phyloP scores from a whole-genome alignment of 2,888 invertebrate genomes.

The Tethea ocularis region DNA sequence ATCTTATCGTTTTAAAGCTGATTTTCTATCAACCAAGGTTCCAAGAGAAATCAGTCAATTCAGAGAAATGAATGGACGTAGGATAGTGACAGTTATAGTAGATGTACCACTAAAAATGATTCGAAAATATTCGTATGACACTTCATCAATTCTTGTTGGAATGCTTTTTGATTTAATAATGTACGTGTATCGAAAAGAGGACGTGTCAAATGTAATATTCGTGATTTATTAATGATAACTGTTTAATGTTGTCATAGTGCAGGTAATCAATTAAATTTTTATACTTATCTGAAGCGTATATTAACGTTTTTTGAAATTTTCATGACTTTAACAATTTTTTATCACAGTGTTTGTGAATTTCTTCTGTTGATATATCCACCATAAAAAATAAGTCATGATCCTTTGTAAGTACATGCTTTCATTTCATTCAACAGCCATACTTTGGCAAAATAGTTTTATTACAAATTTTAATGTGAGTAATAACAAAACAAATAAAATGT shows the following conservation, averaged over 20 bases:
- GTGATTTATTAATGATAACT: not conserved
- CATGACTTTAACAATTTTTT: not conserved
- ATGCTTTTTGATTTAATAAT: not conserved
- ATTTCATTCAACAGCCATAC: too few relatives aligned
- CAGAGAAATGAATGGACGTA: conserved; percentile 65
- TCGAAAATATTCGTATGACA: conserved; percentile 63
- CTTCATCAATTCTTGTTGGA: conserved; percentile 67
- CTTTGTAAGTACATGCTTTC: too few relatives aligned
- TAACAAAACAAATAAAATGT: not conserved
- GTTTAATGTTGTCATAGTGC: not conserved
- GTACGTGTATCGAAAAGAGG: not conserved
- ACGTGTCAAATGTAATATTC: too few relatives aligned
- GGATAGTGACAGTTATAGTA: conserved; percentile 69
- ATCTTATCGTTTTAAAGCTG: conserved; percentile 35
- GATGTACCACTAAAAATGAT: conserved; percentile 69
- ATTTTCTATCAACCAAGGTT: conserved; percentile 27
- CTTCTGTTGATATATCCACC: not conserved
- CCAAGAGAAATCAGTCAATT: conserved; percentile 30
- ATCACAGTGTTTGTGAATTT: not conserved
- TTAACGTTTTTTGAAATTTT: not conserved
- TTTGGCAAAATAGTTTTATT: not conserved
- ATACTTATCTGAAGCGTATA: not conserved
- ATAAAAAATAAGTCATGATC: not conserved
- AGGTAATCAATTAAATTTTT: not conserved
- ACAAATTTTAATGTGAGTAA: not conserved